phyloP scores from a whole-genome alignment of 37 sponge, comb jelly and placozoan genomes.

The Corticium candelabrum region DNA sequence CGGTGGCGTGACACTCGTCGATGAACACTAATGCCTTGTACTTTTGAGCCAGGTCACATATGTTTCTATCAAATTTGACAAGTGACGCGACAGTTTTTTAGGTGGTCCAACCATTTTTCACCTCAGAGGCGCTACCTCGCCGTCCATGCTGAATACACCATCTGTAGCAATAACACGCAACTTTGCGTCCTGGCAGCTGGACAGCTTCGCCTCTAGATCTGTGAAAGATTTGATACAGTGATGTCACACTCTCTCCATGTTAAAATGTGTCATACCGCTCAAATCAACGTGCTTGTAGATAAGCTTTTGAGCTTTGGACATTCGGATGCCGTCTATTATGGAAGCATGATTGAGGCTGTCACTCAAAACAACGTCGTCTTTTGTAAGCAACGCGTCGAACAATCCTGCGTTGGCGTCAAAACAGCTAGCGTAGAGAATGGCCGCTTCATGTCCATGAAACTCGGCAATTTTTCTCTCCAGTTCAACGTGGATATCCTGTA shows the following conservation, averaged over 20 bases:
- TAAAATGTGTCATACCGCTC: background rate
- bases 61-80: conserved; percentile 24
- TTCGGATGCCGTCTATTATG: conserved; percentile 93
- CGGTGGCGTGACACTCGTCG: conserved; percentile 97
- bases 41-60: conserved; percentile 73
- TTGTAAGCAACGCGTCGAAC: conserved; percentile 68
- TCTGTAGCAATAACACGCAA: conserved; percentile 87
- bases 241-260: background rate
- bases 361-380: conserved; percentile 78
- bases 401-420: conserved; percentile 97
- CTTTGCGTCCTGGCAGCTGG: conserved; percentile 25
- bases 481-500: conserved; percentile 81
- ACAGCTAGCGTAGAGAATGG: conserved; percentile 93
- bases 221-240: background rate
- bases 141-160: conserved; percentile 99
- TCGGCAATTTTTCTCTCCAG: conserved; percentile 74
- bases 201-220: conserved; percentile 67
- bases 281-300: conserved; percentile 65
- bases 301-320: conserved; percentile 65
- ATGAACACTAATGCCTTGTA: conserved; percentile 82
- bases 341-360: conserved; percentile 97
- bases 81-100: background rate
- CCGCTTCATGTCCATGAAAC: conserved; percentile 78
- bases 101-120: background rate
- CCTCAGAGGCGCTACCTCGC: conserved; percentile 75